Percentiles rank a stretch among this genome's conserved stretches.
Conservation (phyloP, 2,797 vertebrate genomes). For the Hydrophis major region DNA sequence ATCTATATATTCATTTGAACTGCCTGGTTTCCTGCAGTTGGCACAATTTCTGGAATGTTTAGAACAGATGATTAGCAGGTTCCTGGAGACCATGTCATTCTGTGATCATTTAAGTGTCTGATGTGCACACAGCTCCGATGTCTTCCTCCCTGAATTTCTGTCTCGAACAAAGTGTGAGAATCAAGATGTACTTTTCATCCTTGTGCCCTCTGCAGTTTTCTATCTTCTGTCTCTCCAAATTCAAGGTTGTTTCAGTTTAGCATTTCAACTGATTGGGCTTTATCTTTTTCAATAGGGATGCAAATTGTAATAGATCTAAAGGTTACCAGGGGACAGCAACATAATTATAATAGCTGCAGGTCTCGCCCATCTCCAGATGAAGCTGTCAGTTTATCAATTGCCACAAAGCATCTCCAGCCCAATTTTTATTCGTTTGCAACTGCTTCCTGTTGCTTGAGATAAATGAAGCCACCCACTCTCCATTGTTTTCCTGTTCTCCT, state of each 20-base stretch:
- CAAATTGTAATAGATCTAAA: background rate
- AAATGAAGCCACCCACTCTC: background rate
- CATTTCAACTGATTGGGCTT: background rate
- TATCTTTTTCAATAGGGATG: slow-evolving; percentile 20
- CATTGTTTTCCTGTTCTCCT: background rate
- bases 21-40: background rate
- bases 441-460: background rate
- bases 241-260: background rate
- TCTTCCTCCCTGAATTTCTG: background rate
- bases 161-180: background rate
- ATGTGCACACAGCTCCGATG: background rate
- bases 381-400: slow-evolving; percentile 1
- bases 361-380: slow-evolving; percentile 14
- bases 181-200: background rate
- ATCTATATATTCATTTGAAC: background rate
- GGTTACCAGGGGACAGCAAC: background rate
- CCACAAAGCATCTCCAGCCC: background rate
- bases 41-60: background rate
- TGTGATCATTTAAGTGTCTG: background rate
- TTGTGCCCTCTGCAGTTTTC: background rate
- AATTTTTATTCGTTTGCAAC: background rate
- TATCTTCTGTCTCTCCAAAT: background rate
- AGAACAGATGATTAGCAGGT: background rate
- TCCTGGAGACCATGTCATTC: background rate
- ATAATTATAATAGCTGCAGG: background rate